phyloP scores from a whole-genome alignment of 2,113 vertebrate genomes.

The Sorex fumeus region DNA sequence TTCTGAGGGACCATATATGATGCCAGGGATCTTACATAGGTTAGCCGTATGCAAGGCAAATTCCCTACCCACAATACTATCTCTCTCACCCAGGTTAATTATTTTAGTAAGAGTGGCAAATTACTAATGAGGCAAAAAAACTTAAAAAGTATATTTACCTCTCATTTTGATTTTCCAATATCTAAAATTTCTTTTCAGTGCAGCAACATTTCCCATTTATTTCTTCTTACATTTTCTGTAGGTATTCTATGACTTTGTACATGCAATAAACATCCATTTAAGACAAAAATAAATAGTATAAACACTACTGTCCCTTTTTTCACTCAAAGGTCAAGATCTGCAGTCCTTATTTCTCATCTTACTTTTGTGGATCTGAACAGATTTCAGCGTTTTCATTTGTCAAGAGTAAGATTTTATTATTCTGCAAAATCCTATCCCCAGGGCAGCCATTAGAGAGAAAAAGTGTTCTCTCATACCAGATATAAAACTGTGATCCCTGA shows the following conservation, averaged over 20 bases:
- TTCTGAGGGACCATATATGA: too few species aligned
- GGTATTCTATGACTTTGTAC: not conserved
- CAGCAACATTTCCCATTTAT: conserved; percentile 30
- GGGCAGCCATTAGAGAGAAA: not conserved
- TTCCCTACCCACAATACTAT: too few species aligned
- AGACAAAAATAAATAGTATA: not conserved
- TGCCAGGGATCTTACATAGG: too few species aligned
- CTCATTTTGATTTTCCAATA: not conserved
- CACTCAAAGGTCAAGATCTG: conserved; percentile 18
- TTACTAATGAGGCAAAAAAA: not conserved
- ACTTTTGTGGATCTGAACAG: conserved; percentile 45
- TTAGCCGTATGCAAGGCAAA: too few species aligned
- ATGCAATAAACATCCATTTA: not conserved
- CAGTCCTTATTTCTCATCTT: not conserved
- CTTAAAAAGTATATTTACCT: not conserved
- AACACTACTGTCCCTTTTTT: not conserved
- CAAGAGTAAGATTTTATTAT: not conserved
- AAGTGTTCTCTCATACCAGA: conserved; percentile 12
- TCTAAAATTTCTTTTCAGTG: conserved; percentile 45
- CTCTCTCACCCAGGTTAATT: too few species aligned
- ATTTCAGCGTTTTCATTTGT: conserved; percentile 1
- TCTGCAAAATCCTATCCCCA: not conserved
- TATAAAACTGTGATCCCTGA: not conserved
- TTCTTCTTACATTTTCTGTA: conserved; percentile 19
- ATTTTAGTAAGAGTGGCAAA: not conserved